These are phyloP conservation scores for Baccha elongata DNA, from an alignment of 2,888 invertebrate genomes.

Conservation along the genomic window DNA sequence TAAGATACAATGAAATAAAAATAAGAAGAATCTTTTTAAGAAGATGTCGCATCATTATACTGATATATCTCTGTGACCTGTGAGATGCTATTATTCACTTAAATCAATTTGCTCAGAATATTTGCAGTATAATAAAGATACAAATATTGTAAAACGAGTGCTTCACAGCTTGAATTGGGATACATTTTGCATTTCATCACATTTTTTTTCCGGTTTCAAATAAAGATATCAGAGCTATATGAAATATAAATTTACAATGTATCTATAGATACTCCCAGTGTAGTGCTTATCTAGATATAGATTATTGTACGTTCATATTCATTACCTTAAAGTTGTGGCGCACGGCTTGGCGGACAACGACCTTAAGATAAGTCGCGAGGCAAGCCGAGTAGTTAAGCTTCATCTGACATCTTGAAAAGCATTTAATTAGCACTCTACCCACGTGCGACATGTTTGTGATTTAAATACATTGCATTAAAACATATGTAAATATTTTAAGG, in stretches of 20 bases:
- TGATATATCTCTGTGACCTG: not conserved
- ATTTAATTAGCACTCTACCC: conserved; percentile 5
- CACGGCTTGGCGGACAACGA: conserved; percentile 10
- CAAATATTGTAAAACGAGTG: conserved; percentile 13
- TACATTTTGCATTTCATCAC: conserved; percentile 8
- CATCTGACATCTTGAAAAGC: not conserved
- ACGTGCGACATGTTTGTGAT: conserved; percentile 14
- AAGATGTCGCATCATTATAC: conserved; percentile 1
- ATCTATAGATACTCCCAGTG: not conserved
- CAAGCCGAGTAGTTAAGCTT: not conserved
- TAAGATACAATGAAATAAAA: not conserved
- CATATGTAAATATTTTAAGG: not conserved
- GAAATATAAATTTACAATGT: not conserved
- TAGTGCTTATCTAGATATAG: not conserved
- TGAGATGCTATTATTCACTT: conserved; percentile 51
- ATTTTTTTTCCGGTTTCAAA: conserved; percentile 30
- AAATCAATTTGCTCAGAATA: conserved; percentile 31
- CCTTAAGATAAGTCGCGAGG: not conserved
- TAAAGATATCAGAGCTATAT: conserved; percentile 3
- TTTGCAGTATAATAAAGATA: conserved; percentile 10
- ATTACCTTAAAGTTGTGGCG: not conserved
- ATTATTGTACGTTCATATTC: conserved; percentile 19
- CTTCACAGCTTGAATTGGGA: not conserved
- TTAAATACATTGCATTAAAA: not conserved
- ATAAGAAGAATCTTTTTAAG: not conserved